Conservation (phyloP, 2,888 invertebrate genomes). For the Mimas tiliae region DNA sequence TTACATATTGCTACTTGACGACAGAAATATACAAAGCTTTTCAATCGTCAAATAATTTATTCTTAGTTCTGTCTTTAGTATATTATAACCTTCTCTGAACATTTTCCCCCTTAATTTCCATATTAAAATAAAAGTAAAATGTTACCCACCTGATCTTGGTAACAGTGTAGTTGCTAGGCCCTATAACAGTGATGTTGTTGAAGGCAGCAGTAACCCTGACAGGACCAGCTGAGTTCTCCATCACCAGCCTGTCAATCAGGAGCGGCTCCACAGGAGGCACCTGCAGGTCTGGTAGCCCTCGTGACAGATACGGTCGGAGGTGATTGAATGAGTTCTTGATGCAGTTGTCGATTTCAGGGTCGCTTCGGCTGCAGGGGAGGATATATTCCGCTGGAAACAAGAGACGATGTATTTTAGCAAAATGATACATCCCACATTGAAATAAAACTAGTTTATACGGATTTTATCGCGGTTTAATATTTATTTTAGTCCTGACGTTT, state of each 20-base stretch:
- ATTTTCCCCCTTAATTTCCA: background rate
- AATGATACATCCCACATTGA: too few relatives aligned
- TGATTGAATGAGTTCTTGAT: slow-evolving; percentile 89
- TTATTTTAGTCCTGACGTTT: too few relatives aligned
- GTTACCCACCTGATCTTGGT: slow-evolving; percentile 86
- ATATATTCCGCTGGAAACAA: slow-evolving; percentile 89
- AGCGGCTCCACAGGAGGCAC: slow-evolving; percentile 91
- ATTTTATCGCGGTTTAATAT: too few relatives aligned
- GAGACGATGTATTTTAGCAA: background rate
- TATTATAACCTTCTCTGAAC: too few relatives aligned
- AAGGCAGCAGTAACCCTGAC: slow-evolving; percentile 90
- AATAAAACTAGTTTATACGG: too few relatives aligned
- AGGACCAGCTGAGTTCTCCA: slow-evolving; percentile 91
- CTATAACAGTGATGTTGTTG: slow-evolving; percentile 90
- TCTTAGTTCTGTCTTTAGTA: too few relatives aligned
- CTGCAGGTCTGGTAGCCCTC: slow-evolving; percentile 88
- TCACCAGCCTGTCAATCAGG: slow-evolving; percentile 87
- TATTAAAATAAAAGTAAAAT: background rate
- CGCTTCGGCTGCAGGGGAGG: slow-evolving; percentile 87
- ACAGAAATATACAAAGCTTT: too few relatives aligned
- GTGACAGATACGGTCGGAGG: slow-evolving; percentile 87
- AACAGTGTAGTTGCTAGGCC: slow-evolving; percentile 90
- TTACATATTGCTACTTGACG: too few relatives aligned
- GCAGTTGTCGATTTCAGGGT: slow-evolving; percentile 87
- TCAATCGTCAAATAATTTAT: too few relatives aligned